Percentiles rank a stretch among this genome's conserved stretches.
Evolutionary conservation across 2,797 vertebrate genomes (phyloP).

Genomic region (Lithobates sylvaticus): DNA sequence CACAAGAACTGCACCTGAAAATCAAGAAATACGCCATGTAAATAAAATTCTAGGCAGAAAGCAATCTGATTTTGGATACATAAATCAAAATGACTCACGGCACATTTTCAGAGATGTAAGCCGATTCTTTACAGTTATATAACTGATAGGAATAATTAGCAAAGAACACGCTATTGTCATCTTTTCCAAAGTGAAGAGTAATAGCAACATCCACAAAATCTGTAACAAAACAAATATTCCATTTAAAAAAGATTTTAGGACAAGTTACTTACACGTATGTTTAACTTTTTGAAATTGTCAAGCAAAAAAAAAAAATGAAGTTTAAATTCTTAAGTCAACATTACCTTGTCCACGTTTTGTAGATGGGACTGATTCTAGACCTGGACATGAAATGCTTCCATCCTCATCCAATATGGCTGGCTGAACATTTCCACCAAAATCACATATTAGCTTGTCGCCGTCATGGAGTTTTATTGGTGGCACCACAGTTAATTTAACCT

Average conservation of each 20-base stretch:
- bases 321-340: neutral
- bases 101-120: constrained; percentile 86
- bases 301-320: neutral
- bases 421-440: constrained; percentile 68
- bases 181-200: constrained; percentile 75
- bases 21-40: neutral
- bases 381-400: constrained; percentile 69
- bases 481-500: constrained; percentile 78
- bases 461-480: constrained; percentile 72
- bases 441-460: constrained; percentile 71
- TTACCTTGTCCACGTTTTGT: constrained; percentile 86
- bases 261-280: neutral
- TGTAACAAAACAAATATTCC: constrained; percentile 65
- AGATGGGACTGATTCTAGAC: constrained; percentile 76
- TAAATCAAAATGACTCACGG: constrained; percentile 85
- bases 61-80: neutral
- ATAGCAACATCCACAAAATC: constrained; percentile 89
- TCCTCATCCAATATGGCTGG: constrained; percentile 63
- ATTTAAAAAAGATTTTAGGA: neutral
- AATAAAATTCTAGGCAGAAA: neutral
- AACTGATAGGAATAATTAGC: constrained; percentile 88
- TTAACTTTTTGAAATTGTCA: neutral
- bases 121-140: constrained; percentile 91
- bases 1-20: constrained; percentile 91
- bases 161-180: constrained; percentile 76